Evolutionary conservation across 2,113 vertebrate genomes (phyloP).

Genomic region (Genyomyrus donnyi): DNA sequence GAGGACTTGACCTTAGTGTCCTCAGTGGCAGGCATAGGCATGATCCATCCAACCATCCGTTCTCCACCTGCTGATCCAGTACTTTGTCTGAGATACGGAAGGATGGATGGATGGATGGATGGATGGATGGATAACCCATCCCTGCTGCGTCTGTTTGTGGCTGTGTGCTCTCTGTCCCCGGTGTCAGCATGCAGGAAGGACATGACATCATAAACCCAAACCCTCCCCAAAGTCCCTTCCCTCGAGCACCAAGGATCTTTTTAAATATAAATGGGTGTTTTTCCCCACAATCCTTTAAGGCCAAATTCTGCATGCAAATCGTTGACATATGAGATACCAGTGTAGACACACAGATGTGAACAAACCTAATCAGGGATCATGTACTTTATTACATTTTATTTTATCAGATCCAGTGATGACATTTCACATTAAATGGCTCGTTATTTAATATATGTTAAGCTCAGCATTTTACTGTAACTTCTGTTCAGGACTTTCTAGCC

Average conservation of each 20-base stretch:
- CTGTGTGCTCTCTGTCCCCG: not conserved
- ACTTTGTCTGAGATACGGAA: not conserved
- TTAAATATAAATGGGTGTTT: not conserved
- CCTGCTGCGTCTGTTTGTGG: not conserved
- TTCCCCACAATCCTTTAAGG: not conserved
- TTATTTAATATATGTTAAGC: not conserved
- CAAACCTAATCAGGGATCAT: not conserved
- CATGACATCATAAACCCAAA: not conserved
- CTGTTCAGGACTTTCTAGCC: not conserved
- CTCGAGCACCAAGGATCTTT: not conserved
- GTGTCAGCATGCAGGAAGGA: not conserved
- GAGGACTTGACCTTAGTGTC: not conserved
- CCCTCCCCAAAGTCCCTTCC: not conserved
- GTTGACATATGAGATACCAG: not conserved
- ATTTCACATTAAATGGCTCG: not conserved
- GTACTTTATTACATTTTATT: not conserved
- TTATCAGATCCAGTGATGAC: not conserved
- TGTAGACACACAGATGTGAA: not conserved
- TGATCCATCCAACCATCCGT: not conserved
- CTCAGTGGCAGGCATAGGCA: no score
- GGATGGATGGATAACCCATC: not conserved
- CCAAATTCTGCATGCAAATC: not conserved
- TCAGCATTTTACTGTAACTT: not conserved
- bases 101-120: not conserved
- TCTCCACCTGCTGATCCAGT: not conserved